Conservation (phyloP, 2,797 vertebrate species). For the Poecilia gillii region DNA sequence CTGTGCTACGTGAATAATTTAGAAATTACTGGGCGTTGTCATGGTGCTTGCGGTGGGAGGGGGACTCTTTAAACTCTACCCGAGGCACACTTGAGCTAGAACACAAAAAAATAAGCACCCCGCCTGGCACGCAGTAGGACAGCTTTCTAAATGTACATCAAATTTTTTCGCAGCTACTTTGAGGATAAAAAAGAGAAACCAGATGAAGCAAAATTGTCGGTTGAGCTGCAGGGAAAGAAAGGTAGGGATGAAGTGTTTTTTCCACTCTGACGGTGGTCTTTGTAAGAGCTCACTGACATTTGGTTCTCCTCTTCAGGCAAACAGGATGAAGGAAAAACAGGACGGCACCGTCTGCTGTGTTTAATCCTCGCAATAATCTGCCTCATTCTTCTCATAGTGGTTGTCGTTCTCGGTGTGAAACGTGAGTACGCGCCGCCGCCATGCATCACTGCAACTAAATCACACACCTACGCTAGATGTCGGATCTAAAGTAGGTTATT, state of each 20-base stretch:
- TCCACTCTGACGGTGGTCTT: not conserved
- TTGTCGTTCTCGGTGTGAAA: slow-evolving; percentile 61
- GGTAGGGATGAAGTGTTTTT: slow-evolving; percentile 40
- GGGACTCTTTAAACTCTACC: slow-evolving; percentile 22
- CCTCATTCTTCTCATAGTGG: slow-evolving; percentile 63
- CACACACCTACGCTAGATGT: not conserved
- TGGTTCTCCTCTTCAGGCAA: slow-evolving; percentile 27
- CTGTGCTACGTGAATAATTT: slow-evolving; percentile 53
- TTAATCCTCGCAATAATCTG: slow-evolving; percentile 59
- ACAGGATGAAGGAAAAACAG: slow-evolving; percentile 4
- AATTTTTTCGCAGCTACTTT: slow-evolving; percentile 67
- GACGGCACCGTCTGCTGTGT: slow-evolving; percentile 56
- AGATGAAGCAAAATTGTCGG: slow-evolving; percentile 40
- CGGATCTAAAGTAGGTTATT: not conserved
- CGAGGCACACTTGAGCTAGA: slow-evolving; percentile 17
- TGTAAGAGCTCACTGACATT: slow-evolving; percentile 22
- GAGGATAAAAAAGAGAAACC: slow-evolving; percentile 53
- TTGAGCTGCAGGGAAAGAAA: slow-evolving; percentile 54
- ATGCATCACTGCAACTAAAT: slow-evolving; percentile 18
- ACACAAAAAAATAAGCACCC: slow-evolving; percentile 32
- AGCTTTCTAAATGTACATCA: slow-evolving; percentile 71
- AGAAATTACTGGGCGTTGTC: slow-evolving; percentile 22
- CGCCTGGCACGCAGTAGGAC: slow-evolving; percentile 10
- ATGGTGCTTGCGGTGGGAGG: slow-evolving; percentile 45
- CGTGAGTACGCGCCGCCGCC: slow-evolving; percentile 68